Percentiles rank a stretch among this genome's conserved stretches.
These are phyloP conservation scores for Leptinotarsa lineolata DNA, from an alignment of 1,140 invertebrate species.

Conservation along the genomic window DNA sequence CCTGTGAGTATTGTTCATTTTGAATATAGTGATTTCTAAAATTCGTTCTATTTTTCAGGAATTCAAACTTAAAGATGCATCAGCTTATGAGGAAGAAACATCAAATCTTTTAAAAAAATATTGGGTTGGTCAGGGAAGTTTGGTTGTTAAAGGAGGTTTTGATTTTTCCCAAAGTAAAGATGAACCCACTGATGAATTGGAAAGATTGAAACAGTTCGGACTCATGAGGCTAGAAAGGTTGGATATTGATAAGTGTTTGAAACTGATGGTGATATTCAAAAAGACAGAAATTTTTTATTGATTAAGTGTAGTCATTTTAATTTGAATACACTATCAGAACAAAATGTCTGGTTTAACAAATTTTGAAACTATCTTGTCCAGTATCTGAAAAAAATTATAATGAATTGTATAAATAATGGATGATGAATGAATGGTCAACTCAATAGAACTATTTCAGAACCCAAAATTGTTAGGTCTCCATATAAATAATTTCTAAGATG, in stretches of 20 bases:
- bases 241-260: neutral
- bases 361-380: too few species aligned
- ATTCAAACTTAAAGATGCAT: constrained; percentile 57
- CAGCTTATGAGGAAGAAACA: constrained; percentile 66
- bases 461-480: too few species aligned
- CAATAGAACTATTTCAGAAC: too few species aligned
- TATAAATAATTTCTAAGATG: too few species aligned
- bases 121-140: constrained; percentile 73
- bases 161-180: constrained; percentile 65
- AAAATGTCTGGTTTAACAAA: too few species aligned
- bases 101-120: constrained; percentile 68
- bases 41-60: constrained; percentile 53
- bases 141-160: constrained; percentile 71
- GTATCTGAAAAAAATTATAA: too few species aligned
- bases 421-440: too few species aligned
- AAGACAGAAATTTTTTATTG: too few species aligned
- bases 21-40: constrained; percentile 1
- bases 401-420: too few species aligned
- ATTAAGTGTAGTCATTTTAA: too few species aligned
- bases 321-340: too few species aligned
- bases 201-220: constrained; percentile 69
- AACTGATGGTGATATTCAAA: too few species aligned
- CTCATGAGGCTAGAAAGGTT: constrained; percentile 70
- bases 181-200: constrained; percentile 59
- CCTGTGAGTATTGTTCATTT: constrained; percentile 47